Percentiles rank a stretch among this genome's conserved stretches.
phyloP scores from a whole-genome alignment of 2,113 vertebrate species.

The Oryzias woworae region DNA sequence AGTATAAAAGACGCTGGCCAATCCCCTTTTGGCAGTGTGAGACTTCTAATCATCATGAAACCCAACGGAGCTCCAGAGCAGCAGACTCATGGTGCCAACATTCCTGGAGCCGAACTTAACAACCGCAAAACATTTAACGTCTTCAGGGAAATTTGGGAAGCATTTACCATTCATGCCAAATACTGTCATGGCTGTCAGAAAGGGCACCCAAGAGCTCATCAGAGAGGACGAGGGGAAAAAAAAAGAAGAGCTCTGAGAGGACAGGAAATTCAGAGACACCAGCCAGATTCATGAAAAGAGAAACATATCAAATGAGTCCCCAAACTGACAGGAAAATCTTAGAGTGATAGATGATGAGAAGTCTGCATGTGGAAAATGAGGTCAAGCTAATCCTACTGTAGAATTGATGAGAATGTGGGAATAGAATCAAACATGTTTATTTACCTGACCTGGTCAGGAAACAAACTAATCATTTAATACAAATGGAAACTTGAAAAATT shows the following conservation, averaged over 20 bases:
- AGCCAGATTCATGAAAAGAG: background rate
- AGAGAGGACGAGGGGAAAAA: background rate
- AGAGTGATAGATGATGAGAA: background rate
- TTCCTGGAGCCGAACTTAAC: slow-evolving; percentile 20
- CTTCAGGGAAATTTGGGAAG: slow-evolving; percentile 20
- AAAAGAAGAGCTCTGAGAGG: background rate
- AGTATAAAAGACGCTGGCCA: slow-evolving; percentile 13
- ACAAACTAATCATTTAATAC: too few species aligned
- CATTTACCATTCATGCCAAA: slow-evolving; percentile 14
- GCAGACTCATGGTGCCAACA: slow-evolving; percentile 14
- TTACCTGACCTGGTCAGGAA: too few species aligned
- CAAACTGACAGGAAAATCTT: background rate
- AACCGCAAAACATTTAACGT: slow-evolving; percentile 31
- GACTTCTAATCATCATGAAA: slow-evolving; percentile 15
- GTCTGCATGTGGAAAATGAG: background rate
- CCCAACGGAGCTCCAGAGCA: slow-evolving; percentile 14
- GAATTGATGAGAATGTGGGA: too few species aligned
- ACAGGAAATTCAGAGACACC: background rate
- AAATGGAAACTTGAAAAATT: too few species aligned
- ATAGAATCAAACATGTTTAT: too few species aligned
- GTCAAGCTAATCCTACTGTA: background rate
- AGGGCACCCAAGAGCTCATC: background rate
- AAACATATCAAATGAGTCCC: background rate
- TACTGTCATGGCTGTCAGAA: background rate
- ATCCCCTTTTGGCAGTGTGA: slow-evolving; percentile 1